Conservation (phyloP, 2,888 invertebrate species). For the Rotaria macrura region DNA sequence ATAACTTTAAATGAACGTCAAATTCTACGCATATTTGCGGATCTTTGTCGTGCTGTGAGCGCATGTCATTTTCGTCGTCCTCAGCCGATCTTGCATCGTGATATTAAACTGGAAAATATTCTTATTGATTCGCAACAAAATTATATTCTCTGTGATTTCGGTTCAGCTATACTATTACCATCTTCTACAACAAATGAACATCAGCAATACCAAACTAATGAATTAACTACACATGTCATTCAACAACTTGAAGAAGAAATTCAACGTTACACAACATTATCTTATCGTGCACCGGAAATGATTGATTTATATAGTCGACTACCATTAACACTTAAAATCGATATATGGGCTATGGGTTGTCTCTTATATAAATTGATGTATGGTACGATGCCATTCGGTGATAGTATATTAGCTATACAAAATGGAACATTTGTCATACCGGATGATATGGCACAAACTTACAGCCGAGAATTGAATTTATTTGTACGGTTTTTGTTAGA, state of each 20-base stretch:
- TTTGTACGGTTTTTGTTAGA: slow-evolving; percentile 62
- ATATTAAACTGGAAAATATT: slow-evolving; percentile 82
- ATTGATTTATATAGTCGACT: slow-evolving; percentile 74
- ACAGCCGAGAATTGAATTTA: slow-evolving; percentile 26
- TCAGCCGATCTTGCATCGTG: slow-evolving; percentile 80
- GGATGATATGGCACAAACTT: slow-evolving; percentile 22
- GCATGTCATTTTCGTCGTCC: slow-evolving; percentile 73
- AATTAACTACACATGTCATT: slow-evolving; percentile 64
- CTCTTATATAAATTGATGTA: slow-evolving; percentile 77
- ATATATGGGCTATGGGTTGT: slow-evolving; percentile 67
- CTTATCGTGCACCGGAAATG: slow-evolving; percentile 83
- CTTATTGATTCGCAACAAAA: slow-evolving; percentile 55
- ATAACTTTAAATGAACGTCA: neutral
- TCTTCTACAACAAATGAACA: slow-evolving; percentile 43
- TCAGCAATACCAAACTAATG: slow-evolving; percentile 37
- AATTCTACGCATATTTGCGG: slow-evolving; percentile 66
- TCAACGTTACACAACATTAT: slow-evolving; percentile 67
- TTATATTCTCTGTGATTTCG: slow-evolving; percentile 75
- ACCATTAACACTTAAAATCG: slow-evolving; percentile 68
- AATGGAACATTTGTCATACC: slow-evolving; percentile 76
- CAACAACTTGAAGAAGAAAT: slow-evolving; percentile 55
- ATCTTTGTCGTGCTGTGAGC: slow-evolving; percentile 78
- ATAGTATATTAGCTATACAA: slow-evolving; percentile 80
- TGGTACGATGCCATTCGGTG: slow-evolving; percentile 77
- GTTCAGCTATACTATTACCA: slow-evolving; percentile 72